Evolutionary conservation across 2,888 invertebrate genomes (phyloP).

Genomic region (Phoenoteleia sp.): DNA sequence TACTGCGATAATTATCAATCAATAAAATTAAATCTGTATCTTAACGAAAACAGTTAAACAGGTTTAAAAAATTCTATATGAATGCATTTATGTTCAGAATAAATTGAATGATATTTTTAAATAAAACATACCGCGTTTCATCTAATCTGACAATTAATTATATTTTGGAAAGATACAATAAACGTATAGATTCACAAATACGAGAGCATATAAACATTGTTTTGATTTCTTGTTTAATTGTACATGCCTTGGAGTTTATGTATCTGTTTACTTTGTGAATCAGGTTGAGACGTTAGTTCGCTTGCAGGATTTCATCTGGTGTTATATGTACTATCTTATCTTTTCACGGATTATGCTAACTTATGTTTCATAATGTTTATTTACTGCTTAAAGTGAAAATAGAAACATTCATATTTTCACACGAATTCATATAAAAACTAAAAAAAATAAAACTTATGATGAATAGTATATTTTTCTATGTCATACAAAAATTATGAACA

Average conservation of each 20-base stretch:
- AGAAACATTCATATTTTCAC: too few relatives aligned
- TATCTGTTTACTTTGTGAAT: conserved; percentile 48
- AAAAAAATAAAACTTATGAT: too few relatives aligned
- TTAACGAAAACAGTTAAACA: too few relatives aligned
- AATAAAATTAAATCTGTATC: too few relatives aligned
- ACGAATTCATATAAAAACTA: too few relatives aligned
- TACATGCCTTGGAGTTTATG: conserved; percentile 40
- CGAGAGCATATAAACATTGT: conserved; percentile 25
- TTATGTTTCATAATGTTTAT: conserved; percentile 18
- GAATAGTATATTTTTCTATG: too few relatives aligned
- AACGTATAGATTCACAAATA: conserved; percentile 45
- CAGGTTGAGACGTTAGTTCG: conserved; percentile 47
- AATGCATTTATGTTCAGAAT: too few relatives aligned
- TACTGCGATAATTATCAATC: too few relatives aligned
- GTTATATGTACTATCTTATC: conserved; percentile 30
- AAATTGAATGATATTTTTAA: conserved; percentile 21
- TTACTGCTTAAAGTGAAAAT: too few relatives aligned
- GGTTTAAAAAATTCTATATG: too few relatives aligned
- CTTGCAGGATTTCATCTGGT: conserved; percentile 41
- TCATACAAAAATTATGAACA: too few relatives aligned
- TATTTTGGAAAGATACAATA: background rate
- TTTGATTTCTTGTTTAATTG: conserved; percentile 54
- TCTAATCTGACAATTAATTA: conserved; percentile 34
- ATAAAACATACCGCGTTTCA: background rate
- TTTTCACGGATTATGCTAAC: conserved; percentile 32